Base-by-base conservation (phyloP, 1,140 invertebrate species). In the Macrobrachium rosenbergii region DNA sequence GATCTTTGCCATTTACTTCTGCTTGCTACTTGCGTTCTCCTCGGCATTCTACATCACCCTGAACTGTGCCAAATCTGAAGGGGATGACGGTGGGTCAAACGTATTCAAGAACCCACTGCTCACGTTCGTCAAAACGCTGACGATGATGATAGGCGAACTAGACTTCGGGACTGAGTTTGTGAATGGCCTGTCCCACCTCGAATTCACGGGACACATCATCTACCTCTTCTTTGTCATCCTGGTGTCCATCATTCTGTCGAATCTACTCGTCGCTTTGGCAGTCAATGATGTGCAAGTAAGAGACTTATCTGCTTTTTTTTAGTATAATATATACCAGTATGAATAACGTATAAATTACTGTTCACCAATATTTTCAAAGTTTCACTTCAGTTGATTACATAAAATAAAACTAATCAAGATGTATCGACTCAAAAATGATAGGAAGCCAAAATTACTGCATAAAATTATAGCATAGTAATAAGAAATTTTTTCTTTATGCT, bases 241-340 rank as follows among this genome's bases (percentile, higher is more conserved):
- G n/a, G 93, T 93, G 21, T 93, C 94, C 62, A 94, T 95, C 69
- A 94, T 94, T 5, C 91, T 95, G 19, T 94, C 94, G 93, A 94
- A 94, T 90, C 90, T 94, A 59, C 92, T 94, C 91, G 93, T 94
- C 11, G 94, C 94, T 89, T 92, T 95, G 58, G 94, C 94, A 58
- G 94, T 94, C 19, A 94, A 93, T 88, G 94, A 95, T 89, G 94
- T 94, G 28, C 89, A 90, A 83, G 90, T 90, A 83, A 58, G 45
- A 43, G 7, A 21, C 52, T 45, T 52, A 17, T 59, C 21, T 52
- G 7, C 52, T 52, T 12, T 52, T 12, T 52, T 52, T 52, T 52
- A 52, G 2, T 8, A 10, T 52, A 52, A 52, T 8, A 52, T 52
- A 52, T 5, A 52, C 12, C 12, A 12, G 52, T 12, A 8, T 52